These are phyloP conservation scores for Aramus guarauna DNA, from an alignment of 2,113 vertebrate species.

Conservation along the genomic window DNA sequence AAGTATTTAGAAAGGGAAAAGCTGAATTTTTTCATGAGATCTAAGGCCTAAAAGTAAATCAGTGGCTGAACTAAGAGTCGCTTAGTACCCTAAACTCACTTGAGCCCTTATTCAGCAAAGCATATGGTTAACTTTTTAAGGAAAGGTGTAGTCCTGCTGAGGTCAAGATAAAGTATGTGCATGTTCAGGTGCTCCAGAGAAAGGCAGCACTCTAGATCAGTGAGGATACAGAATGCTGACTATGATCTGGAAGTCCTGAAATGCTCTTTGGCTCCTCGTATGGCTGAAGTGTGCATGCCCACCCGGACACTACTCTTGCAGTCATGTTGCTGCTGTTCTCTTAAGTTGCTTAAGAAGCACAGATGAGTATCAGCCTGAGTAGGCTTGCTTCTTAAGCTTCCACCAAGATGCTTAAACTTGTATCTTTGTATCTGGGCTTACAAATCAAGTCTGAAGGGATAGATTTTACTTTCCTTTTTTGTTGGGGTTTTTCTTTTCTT, in stretches of 20 bases:
- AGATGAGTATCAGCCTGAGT: neutral
- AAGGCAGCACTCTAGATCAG: neutral
- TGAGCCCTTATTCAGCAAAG: neutral
- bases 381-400: conserved; percentile 45
- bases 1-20: neutral
- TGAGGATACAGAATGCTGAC: neutral
- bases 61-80: neutral
- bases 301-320: neutral
- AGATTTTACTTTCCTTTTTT: neutral
- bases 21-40: neutral
- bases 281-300: neutral
- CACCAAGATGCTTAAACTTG: neutral
- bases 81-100: neutral
- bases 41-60: neutral
- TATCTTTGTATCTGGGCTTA: conserved; percentile 18
- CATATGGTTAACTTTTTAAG: neutral
- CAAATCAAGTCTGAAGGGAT: neutral
- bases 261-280: neutral
- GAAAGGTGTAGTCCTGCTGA: neutral
- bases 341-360: neutral
- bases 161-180: neutral
- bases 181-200: neutral
- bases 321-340: neutral
- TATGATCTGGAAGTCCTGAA: neutral
- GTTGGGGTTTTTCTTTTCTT: neutral